Base-by-base conservation (phyloP, 2,797 vertebrate genomes). In the Pachyuromys duprasi region DNA sequence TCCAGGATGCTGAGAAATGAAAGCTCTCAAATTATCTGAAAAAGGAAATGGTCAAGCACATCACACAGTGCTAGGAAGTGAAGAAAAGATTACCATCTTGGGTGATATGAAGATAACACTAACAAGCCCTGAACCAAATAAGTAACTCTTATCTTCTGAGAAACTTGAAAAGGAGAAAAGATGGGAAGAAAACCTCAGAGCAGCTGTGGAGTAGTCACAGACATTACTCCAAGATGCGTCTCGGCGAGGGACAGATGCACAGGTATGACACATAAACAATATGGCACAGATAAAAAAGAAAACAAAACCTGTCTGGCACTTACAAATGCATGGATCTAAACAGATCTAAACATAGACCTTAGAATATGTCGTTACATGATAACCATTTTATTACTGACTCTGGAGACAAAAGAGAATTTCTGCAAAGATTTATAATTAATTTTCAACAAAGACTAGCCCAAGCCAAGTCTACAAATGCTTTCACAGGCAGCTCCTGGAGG, bases 381-480 rank as follows among this genome's bases (percentile, higher is more conserved):
- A 75, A 72, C 22, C 76, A 31, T 81, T 60, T 82, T 92, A 69
- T 69, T 78, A 63, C 79, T 93, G 65, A 87, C 76, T 97, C 55
- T 63, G 70, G 62, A 96, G 72, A 94, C 7, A 86, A 39, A 42
- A 55, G 9, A 60, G 62, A 57, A 82, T 42, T 91, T 65, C 96
- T 74, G 80, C 83, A 81, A 96, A 65, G 60, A 93, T 26, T 89
- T 76, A 74, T 26, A 95, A 79, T 95, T 93, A 92, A 70, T 88
- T 91, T 67, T 95, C 86, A 96, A 96, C 57, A 83, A 95, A 92
- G 87, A 95, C 65, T 8, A 94, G 74, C 36, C 42, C 69, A 94
- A 69, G 80, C 36, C 74, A 94, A 96, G 33, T 81, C 95, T 92
- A 20, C 75, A 82, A 91, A 93, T 65, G 8, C 42, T 90, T 55